phyloP scores from a whole-genome alignment of 2,113 vertebrate genomes.

The Pholis gunnellus region DNA sequence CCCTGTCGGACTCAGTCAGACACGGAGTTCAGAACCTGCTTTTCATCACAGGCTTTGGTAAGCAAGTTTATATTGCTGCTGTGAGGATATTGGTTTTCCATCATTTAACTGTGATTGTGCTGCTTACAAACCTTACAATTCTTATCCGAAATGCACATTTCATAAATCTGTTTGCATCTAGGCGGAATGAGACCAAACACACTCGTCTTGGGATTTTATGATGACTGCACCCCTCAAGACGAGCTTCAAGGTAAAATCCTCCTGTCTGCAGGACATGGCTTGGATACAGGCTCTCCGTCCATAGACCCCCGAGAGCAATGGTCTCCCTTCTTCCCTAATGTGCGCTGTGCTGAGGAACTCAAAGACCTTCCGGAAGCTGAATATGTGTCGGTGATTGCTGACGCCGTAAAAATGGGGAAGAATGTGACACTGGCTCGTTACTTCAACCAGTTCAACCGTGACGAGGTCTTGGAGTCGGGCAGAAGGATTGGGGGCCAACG shows the following conservation, averaged over 20 bases:
- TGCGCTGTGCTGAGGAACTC: constrained; percentile 69
- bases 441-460: constrained; percentile 79
- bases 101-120: not conserved
- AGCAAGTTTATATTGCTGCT: constrained; percentile 37
- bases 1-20: constrained; percentile 85
- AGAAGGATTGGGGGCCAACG: constrained; percentile 36
- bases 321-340: constrained; percentile 77
- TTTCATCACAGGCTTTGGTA: constrained; percentile 91
- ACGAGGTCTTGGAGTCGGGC: constrained; percentile 40
- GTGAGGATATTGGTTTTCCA: not conserved
- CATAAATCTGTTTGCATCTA: constrained; percentile 51
- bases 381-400: constrained; percentile 86
- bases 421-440: constrained; percentile 87
- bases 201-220: constrained; percentile 87
- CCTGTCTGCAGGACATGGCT: constrained; percentile 66
- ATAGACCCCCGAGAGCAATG: constrained; percentile 55
- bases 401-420: constrained; percentile 90
- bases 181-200: constrained; percentile 91
- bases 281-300: constrained; percentile 54
- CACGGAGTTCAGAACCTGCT: constrained; percentile 89
- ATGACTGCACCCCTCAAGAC: constrained; percentile 84
- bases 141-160: not conserved
- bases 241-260: constrained; percentile 76
- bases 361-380: constrained; percentile 81
- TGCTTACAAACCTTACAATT: not conserved